Evolutionary conservation across 2,113 vertebrate genomes (phyloP).

Genomic region (Zosterops lateralis): DNA sequence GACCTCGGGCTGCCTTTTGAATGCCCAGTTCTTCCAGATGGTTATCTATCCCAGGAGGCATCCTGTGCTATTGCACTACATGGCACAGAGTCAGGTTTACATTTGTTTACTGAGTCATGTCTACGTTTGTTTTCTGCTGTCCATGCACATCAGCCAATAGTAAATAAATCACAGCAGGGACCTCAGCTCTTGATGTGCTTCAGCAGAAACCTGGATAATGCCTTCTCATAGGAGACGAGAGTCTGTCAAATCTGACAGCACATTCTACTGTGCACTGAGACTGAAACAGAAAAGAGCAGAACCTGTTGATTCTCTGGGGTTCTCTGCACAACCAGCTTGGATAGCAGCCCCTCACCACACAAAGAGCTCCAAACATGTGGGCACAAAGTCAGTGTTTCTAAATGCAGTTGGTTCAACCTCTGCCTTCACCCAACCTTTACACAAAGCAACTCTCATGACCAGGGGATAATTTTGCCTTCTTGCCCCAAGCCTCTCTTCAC

Average conservation of each 20-base stretch:
- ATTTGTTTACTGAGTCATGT: neutral
- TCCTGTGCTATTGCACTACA: neutral
- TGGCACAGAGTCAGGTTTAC: neutral
- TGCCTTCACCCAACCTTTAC: neutral
- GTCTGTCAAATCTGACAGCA: neutral
- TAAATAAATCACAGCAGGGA: neutral
- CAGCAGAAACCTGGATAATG: neutral
- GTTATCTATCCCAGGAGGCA: neutral
- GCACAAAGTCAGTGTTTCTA: neutral
- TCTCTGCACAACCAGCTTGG: neutral
- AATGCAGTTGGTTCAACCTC: neutral
- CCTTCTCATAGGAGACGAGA: neutral
- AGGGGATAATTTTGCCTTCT: neutral
- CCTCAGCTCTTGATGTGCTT: neutral
- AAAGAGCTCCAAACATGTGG: neutral
- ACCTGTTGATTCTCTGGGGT: neutral
- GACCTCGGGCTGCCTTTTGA: neutral
- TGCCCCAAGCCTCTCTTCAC: neutral
- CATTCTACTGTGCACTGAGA: neutral
- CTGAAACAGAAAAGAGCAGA: neutral
- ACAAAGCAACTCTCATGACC: neutral
- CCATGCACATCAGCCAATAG: neutral
- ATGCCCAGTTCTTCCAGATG: neutral
- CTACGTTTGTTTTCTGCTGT: constrained; percentile 7
- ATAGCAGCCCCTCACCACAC: neutral